Base-by-base conservation (phyloP, 2,113 vertebrate genomes). In the Danionella cerebrum region DNA sequence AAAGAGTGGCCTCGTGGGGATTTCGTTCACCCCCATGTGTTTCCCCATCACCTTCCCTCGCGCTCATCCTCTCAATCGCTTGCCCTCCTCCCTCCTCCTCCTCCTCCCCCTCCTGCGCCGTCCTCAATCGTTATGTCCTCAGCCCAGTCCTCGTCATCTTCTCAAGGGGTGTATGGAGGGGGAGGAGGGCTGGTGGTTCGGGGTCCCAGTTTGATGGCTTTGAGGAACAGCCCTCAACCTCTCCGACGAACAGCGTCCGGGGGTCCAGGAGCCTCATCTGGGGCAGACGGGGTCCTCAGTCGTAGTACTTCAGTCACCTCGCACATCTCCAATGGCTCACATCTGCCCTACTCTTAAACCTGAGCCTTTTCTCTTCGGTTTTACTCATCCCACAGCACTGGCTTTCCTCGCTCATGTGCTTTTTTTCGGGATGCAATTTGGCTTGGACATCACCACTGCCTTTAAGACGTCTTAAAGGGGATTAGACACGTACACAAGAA, bases 251-350 rank as follows among this genome's bases (percentile, higher is more conserved):
- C 92, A 72, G 92, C 93, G 6, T 93, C 92, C 0, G 93, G 92
- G 24, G 90, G 91, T 12, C 89, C 90, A 0, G 88, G 91, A 74
- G 70, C 88, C 76, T 84, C 88, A 3, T 87, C 83, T 19, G 82
- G 83, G 21, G 78, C 74, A 8, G 90, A 92, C 21, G 88, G 89
- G 35, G 91, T 82, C 3, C 81, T 94, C 78, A 95, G 93, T 80
- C 88, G 93, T 9, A 95, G 93, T 78, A 94, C 93, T 65, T 94
- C 92, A 7, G 92, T 94, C 39, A 92, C 93, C 22, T 95, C 93
- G 8, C 93, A 95, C 84, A 93, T 95, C 83, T 91, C 93, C 27
- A 95, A 95, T 0, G 92, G 92, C 62, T 95, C 93, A 45, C 92
- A 94, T 69, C 85, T 93, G 71, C 93, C 92, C 66, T 95, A 95